Evolutionary conservation across 2,797 vertebrate genomes (phyloP).

Genomic region (Cottoperca gobio): DNA sequence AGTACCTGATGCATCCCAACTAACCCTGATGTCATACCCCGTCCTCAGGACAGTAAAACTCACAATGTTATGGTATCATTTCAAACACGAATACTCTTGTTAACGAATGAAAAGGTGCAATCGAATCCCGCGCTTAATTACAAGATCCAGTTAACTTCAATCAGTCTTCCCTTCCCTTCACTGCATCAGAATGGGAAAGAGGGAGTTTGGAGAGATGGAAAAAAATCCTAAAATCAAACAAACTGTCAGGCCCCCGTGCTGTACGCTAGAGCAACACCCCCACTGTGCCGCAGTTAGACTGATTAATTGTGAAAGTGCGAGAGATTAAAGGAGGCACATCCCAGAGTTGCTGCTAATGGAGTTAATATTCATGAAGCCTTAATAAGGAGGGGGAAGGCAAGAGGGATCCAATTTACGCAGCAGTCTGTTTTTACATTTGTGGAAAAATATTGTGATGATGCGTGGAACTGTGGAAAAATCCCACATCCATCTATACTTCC

Average conservation of each 20-base stretch:
- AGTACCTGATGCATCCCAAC: not conserved
- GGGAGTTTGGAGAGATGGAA: slow-evolving; percentile 44
- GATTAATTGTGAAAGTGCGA: slow-evolving; percentile 79
- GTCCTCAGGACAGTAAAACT: not conserved
- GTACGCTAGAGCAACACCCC: slow-evolving; percentile 55
- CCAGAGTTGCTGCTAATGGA: slow-evolving; percentile 72
- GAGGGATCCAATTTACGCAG: slow-evolving; percentile 75
- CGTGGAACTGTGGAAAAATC: slow-evolving; percentile 25
- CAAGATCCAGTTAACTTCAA: not conserved
- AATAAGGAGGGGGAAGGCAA: slow-evolving; percentile 64
- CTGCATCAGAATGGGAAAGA: slow-evolving; percentile 9
- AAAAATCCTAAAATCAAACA: slow-evolving; percentile 66
- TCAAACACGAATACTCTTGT: slow-evolving; percentile 9
- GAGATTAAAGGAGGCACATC: slow-evolving; percentile 81
- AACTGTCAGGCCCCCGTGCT: slow-evolving; percentile 43
- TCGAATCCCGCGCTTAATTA: not conserved
- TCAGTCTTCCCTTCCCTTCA: not conserved
- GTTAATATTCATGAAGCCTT: slow-evolving; percentile 79
- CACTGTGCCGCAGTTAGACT: slow-evolving; percentile 76
- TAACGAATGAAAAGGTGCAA: not conserved
- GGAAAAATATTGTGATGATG: slow-evolving; percentile 44
- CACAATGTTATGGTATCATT: not conserved
- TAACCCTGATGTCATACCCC: not conserved
- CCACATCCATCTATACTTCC: slow-evolving; percentile 6
- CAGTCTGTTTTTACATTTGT: slow-evolving; percentile 44